phyloP scores from a whole-genome alignment of 2,888 invertebrate genomes.

The Coelinius sp. region DNA sequence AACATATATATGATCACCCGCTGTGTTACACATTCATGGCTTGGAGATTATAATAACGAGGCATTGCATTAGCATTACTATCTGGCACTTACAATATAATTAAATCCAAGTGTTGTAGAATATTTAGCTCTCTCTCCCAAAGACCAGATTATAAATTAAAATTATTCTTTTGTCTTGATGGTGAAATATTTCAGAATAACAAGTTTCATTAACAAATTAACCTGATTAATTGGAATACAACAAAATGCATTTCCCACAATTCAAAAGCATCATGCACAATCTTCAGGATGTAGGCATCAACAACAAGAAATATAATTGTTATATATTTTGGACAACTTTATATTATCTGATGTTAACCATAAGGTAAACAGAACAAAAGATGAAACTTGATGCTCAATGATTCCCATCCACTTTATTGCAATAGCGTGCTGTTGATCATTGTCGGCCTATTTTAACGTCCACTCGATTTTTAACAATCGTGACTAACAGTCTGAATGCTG shows the following conservation, averaged over 20 bases:
- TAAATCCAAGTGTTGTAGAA: not conserved
- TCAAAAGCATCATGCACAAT: conserved; percentile 12
- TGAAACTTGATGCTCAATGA: not conserved
- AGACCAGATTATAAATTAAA: not conserved
- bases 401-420: not conserved
- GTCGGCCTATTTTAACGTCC: conserved; percentile 33
- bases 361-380: not conserved
- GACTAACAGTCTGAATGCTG: conserved; percentile 55
- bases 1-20: conserved; percentile 28
- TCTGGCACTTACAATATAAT: conserved; percentile 47
- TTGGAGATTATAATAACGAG: conserved; percentile 68
- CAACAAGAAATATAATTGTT: not conserved
- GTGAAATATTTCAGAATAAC: not conserved
- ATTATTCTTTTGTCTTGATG: not conserved
- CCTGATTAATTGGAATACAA: not conserved
- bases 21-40: conserved; percentile 53
- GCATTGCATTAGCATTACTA: conserved; percentile 66
- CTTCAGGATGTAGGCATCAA: not conserved
- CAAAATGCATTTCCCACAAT: conserved; percentile 22
- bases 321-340: not conserved
- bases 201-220: not conserved
- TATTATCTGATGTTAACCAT: too few relatives aligned
- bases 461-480: conserved; percentile 29
- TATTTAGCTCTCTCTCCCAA: not conserved
- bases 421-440: conserved; percentile 17